Base-by-base conservation (phyloP, 2,888 invertebrate species). In the Cephus pygmeus region DNA sequence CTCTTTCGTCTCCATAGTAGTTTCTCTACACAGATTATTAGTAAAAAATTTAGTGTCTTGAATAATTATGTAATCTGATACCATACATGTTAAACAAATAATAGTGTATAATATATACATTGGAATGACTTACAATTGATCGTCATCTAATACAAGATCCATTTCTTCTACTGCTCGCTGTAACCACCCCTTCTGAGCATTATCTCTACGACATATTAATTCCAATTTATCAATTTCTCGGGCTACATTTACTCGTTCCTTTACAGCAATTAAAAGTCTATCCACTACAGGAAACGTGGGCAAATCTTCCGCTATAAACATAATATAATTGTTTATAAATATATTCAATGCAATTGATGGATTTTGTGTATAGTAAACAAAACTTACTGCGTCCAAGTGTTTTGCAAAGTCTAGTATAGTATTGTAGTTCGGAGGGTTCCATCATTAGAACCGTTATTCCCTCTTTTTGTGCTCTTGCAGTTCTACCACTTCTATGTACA, bases 401-500 rank as follows among this genome's bases (percentile, higher is more conserved):
- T 86, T 94, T 94, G 85, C 98, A 96, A 23, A 99, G 93, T 88
- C 96, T 96, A 0, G 95, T 91, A 85, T 97, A 99, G 79, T 94
- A 94, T 79, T 93, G 94, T 1, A 96, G 94, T 90, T 99, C 99
- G 0, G 95, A 94, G 0, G 98, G 97, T 87, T 98, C 98, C 92
- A 99, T 96, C 85, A 99, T 93, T 81, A 99, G 93, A 3, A 99
- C 95, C 4, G 99, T 97, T 12, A 99, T 94, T 0, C 99, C 99
- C 87, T 97, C 95, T 80, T 95, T 95, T 77, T 94, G 94, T 0
- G 98, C 98, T 76, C 99, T 93, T 0, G 99, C 99, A 0, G 99
- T 99, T 77, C 99, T 93, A 0, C 99, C 99, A 88, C 98, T 98
- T 80, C 99, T 94, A 90, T 99, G 99, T 0, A 99, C 96, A 91